A percentile compares a stretch with the other conserved stretches of the same genome.
Evolutionary conservation across 2,113 vertebrate species (phyloP).

Genomic region (Bos javanicus): DNA sequence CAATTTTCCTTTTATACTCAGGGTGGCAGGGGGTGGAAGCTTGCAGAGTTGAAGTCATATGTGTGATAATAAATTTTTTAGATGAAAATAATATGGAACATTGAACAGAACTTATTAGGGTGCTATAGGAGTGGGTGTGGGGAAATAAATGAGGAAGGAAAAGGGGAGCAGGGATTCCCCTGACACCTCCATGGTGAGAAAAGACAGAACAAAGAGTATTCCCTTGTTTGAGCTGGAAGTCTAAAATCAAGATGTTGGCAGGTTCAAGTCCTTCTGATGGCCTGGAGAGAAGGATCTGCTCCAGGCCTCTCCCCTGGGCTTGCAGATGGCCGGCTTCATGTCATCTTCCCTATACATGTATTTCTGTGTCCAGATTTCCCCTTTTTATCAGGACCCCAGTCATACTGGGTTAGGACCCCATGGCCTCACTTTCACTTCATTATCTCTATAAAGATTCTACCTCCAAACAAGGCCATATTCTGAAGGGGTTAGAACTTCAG

Average conservation of each 20-base stretch:
- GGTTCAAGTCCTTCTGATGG: neutral
- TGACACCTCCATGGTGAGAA: neutral
- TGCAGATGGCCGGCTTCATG: neutral
- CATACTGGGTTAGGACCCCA: neutral
- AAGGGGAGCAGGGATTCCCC: neutral
- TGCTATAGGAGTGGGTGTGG: neutral
- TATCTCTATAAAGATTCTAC: neutral
- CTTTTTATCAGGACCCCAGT: neutral
- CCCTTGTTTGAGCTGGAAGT: neutral
- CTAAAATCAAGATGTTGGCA: neutral
- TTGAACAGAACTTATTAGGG: neutral
- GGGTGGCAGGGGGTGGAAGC: neutral
- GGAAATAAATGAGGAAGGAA: fast-evolving
- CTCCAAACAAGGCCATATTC: neutral
- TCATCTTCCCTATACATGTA: fast-evolving
- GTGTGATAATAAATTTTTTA: neutral
- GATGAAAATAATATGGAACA: neutral
- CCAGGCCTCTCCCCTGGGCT: neutral
- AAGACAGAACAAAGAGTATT: neutral
- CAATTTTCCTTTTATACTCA: neutral
- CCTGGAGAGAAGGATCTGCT: neutral
- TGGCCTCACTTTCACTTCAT: neutral
- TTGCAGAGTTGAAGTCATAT: neutral
- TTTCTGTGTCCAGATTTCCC: neutral
- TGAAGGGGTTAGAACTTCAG: neutral